phyloP scores from a whole-genome alignment of 2,888 invertebrate genomes.

The Parnassius smintheus region DNA sequence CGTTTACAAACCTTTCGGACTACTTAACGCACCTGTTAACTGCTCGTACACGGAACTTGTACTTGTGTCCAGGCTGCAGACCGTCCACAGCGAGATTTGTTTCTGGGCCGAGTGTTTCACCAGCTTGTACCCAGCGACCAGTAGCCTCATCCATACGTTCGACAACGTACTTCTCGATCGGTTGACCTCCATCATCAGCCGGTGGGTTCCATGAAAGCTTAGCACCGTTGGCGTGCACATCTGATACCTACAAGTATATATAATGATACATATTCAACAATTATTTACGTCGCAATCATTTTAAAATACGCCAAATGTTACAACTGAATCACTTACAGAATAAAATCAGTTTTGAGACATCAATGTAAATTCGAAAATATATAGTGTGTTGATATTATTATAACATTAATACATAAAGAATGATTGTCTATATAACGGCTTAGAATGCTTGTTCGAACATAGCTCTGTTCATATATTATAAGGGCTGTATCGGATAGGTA shows the following conservation, averaged over 20 bases:
- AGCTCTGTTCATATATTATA: too few relatives aligned
- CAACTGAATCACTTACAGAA: too few relatives aligned
- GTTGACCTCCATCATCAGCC: conserved; percentile 96
- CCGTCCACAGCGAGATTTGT: conserved; percentile 91
- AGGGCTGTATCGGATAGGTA: too few relatives aligned
- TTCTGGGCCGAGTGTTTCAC: conserved; percentile 92
- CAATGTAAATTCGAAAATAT: too few relatives aligned
- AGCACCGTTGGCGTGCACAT: conserved; percentile 94
- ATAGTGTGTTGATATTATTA: too few relatives aligned
- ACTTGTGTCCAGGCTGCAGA: conserved; percentile 95
- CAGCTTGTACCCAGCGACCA: conserved; percentile 96
- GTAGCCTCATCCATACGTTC: conserved; percentile 97
- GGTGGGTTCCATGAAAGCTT: conserved; percentile 96
- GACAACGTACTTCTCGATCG: conserved; percentile 95
- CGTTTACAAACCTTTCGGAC: neutral
- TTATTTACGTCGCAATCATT: too few relatives aligned
- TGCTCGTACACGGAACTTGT: conserved; percentile 98
- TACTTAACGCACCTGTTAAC: conserved; percentile 86
- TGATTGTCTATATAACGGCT: too few relatives aligned
- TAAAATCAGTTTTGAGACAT: too few relatives aligned
- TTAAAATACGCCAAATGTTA: too few relatives aligned
- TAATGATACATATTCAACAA: too few relatives aligned
- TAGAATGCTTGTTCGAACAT: too few relatives aligned
- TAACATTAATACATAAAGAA: too few relatives aligned
- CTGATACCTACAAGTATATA: conserved; percentile 74